A percentile compares a stretch with the other conserved stretches of the same genome.
phyloP scores from a whole-genome alignment of 2,797 vertebrate species.

The Lutra lutra region DNA sequence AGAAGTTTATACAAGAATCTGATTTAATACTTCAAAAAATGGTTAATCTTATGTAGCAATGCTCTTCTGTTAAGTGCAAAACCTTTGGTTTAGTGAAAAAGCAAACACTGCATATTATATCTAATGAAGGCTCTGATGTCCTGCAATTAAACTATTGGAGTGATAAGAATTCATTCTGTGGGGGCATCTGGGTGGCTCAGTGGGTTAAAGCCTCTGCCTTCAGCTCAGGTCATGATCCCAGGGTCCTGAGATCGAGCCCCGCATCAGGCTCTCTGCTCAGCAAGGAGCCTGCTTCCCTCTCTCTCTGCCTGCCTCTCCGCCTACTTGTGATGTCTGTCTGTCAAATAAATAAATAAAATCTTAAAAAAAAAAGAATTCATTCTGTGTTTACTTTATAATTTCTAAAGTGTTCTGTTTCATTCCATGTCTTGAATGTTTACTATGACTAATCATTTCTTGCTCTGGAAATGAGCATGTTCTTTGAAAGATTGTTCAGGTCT shows the following conservation, averaged over 20 bases:
- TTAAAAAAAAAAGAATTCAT: slow-evolving; percentile 62
- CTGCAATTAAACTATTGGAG: slow-evolving; percentile 74
- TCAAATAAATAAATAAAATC: too few species aligned
- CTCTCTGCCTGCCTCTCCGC: too few species aligned
- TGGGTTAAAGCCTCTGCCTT: too few species aligned
- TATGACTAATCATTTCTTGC: slow-evolving; percentile 79
- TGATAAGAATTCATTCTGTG: slow-evolving; percentile 77
- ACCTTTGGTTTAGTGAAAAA: slow-evolving; percentile 61
- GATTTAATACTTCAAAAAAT: neutral
- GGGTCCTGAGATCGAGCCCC: too few species aligned
- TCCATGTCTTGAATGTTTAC: slow-evolving; percentile 78
- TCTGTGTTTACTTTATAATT: slow-evolving; percentile 77
- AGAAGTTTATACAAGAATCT: neutral
- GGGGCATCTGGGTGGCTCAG: too few species aligned
- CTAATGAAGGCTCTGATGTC: slow-evolving; percentile 48
- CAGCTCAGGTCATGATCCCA: too few species aligned
- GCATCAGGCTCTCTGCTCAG: too few species aligned
- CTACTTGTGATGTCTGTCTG: too few species aligned
- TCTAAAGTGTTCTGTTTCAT: slow-evolving; percentile 78
- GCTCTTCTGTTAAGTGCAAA: slow-evolving; percentile 28
- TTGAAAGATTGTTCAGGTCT: slow-evolving; percentile 73
- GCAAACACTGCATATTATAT: slow-evolving; percentile 58
- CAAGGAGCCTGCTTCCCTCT: too few species aligned
- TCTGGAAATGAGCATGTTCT: slow-evolving; percentile 74
- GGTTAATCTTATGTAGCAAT: neutral